Base-by-base conservation (phyloP, 2,888 invertebrate genomes). In the Erebia aethiops region DNA sequence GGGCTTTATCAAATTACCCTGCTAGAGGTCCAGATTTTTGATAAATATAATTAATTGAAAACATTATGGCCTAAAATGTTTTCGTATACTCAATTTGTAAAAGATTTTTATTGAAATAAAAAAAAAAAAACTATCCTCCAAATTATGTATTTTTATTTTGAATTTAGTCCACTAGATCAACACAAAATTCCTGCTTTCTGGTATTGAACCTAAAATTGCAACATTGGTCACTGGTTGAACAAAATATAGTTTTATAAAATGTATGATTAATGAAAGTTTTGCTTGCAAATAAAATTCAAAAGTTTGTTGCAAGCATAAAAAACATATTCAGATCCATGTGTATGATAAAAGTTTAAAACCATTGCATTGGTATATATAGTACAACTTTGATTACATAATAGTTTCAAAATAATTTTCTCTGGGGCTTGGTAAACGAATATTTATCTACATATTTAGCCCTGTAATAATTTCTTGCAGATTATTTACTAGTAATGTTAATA, bases 11-110 rank as follows among this genome's bases (percentile, higher is more conserved):
- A 13, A 81, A 79, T 69, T 79, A 81, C 68, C 83, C 84, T 14
- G 72, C 77, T 2, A 82, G 79, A 72, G 91, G 91, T 10, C 92
- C 92, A 26, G 92, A 92, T 76, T 92, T 91, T 78, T 91, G 78
- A 81, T 9, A 21, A 21, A 7, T 41, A 5, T 14, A 18, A 13
- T 41, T n/a, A 46, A 18, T 2, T 13, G 7, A 46, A 0, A 46
- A 9, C 8, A 11, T 21, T 10, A 5, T 57, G 13, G 18, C 1
- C 3, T 26, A 26, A 26, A 26, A 26, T 26, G 3, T 26, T 26
- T 26, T 26, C 26, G 2, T 3, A 26, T 26, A 26, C 26, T 26
- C 3, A 21, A 21, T 21, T 21, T 21, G 21, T 7, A 35, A 35
- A 5, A 35, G 35, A 35, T 7, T 60, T n/a, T 35, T 14, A 58